phyloP scores from a whole-genome alignment of 2,113 vertebrate species.

The Hyperoodon ampullatus region DNA sequence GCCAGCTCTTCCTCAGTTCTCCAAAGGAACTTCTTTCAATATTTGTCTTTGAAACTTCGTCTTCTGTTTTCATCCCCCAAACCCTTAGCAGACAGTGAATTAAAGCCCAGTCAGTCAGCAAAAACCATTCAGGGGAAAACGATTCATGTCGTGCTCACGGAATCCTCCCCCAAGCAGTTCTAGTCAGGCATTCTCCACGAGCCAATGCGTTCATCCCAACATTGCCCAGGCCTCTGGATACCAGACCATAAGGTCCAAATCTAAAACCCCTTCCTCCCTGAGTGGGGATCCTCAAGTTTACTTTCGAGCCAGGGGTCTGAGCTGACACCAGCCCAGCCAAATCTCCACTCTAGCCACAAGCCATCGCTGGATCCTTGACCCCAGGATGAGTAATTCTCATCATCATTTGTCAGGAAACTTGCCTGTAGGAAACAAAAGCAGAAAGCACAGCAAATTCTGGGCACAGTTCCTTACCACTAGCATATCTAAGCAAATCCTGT shows the following conservation, averaged over 20 bases:
- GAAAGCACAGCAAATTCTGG: neutral
- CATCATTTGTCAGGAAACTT: neutral
- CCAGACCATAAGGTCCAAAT: neutral
- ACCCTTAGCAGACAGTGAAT: neutral
- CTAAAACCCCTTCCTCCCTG: neutral
- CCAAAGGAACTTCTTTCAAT: neutral
- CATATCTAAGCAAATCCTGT: neutral
- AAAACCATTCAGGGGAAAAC: neutral
- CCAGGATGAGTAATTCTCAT: neutral
- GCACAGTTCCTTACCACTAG: neutral
- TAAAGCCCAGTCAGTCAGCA: neutral
- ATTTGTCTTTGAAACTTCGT: neutral
- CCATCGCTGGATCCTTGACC: neutral
- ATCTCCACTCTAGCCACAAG: neutral
- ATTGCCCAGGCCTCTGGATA: neutral
- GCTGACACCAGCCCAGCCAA: neutral
- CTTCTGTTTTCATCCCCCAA: neutral
- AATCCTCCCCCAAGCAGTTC: neutral
- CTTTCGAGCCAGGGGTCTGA: neutral
- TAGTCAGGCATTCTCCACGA: neutral
- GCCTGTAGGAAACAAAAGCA: neutral
- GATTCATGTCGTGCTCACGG: neutral
- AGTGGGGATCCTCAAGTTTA: neutral
- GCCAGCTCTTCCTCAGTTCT: neutral
- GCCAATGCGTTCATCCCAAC: too few species aligned